Base-by-base conservation (phyloP, 2,113 vertebrate species). In the Lasiurus cinereus region DNA sequence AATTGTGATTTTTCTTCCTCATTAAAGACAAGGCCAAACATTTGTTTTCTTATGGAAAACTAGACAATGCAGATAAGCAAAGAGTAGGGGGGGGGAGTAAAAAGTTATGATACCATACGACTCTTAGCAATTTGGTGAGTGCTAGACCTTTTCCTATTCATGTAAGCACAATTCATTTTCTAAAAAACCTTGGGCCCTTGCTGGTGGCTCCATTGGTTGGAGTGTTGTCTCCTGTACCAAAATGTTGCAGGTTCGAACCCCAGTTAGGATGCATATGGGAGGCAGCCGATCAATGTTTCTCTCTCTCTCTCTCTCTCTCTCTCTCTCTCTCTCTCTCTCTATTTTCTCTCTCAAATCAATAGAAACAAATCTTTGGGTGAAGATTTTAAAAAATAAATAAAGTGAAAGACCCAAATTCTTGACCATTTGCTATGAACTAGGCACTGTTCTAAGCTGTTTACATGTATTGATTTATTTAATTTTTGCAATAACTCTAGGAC, bases 41-140 rank as follows among this genome's bases (percentile, higher is more conserved):
- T 72, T 29, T 86, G 1, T 89, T 94, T 86, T 76, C 91, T 89
- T 91, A 18, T 93, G 29, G 22, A 80, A 91, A 88, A 77, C 19
- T 56, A 36, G 69, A 67, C 64, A 90, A 73, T 82, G 27, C 29
- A 89, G 76, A 12, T 33, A 79, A 78, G 48, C 54, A 86, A 86
- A 79, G 14, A 43, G 19, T 29, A 50, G 18, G 1, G 6, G 0
- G 0, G 2, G 10, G 12, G 22, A 39, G 19, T 16, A 7, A 82
- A 88, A 69, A 9, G 18, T 78, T 24, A 36, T 36, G 22, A 8
- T 84, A 18, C 52, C 22, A 3, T n/a, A 18, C 15, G 33, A 46
- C n/a, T 4, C 0, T 59, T 70, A 64, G 59, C 2, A 2, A 29
- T 22, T 27, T 36, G 16, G 13, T 76, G 67, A n/a, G 27, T 36